Conservation (phyloP, 2,888 invertebrate species). For the Podabrus alpinus region DNA sequence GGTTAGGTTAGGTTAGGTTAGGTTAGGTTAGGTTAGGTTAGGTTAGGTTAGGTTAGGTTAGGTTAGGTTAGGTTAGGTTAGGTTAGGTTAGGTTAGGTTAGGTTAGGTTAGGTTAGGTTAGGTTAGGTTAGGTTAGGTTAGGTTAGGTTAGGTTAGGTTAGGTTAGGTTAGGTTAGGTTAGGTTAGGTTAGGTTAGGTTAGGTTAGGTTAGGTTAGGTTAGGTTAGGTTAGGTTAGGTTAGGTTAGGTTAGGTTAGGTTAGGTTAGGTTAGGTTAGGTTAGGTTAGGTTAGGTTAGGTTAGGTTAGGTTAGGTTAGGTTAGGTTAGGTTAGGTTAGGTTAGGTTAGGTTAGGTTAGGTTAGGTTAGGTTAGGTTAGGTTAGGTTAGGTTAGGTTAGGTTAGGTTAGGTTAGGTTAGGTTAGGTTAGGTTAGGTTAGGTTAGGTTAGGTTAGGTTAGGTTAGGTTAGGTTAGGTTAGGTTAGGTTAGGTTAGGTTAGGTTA, state of each 20-base stretch:
- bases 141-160: too few species aligned
- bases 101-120: too few species aligned
- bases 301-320: not conserved
- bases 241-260: constrained; percentile 32
- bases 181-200: too few species aligned
- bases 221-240: too few species aligned
- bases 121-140: too few species aligned
- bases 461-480: constrained; percentile 35
- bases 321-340: not conserved
- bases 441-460: not conserved
- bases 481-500: constrained; percentile 26
- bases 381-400: not conserved
- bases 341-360: not conserved
- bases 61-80: too few species aligned
- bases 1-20: too few species aligned
- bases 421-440: not conserved
- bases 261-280: constrained; percentile 38
- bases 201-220: too few species aligned
- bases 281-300: constrained; percentile 39
- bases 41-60: too few species aligned
- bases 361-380: not conserved
- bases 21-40: too few species aligned
- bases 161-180: too few species aligned
- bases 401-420: not conserved
- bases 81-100: too few species aligned